phyloP scores from a whole-genome alignment of 2,113 vertebrate genomes.

The Pimephales promelas region DNA sequence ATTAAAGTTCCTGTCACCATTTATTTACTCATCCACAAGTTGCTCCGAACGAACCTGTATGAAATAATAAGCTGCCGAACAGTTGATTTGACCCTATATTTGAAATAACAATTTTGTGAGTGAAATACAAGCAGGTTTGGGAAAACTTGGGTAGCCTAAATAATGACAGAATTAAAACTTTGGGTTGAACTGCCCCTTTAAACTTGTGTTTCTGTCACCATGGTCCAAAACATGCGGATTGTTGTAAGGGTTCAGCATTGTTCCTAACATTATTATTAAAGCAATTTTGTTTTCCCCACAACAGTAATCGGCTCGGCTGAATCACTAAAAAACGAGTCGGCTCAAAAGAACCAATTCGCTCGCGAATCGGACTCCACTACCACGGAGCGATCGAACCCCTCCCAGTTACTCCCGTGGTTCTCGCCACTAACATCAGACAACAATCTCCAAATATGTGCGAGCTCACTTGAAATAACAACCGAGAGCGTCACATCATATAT shows the following conservation, averaged over 20 bases:
- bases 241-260: background rate
- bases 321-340: background rate
- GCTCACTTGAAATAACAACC: background rate
- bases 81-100: too few species aligned
- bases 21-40: too few species aligned
- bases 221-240: background rate
- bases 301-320: background rate
- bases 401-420: constrained; percentile 52
- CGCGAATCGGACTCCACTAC: constrained; percentile 13
- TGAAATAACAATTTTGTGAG: too few species aligned
- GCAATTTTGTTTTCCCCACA: background rate
- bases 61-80: too few species aligned
- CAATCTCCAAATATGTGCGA: constrained; percentile 49
- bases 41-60: too few species aligned
- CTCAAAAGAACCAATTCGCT: constrained; percentile 1
- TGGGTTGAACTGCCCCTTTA: too few species aligned
- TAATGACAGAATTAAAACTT: too few species aligned
- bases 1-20: too few species aligned
- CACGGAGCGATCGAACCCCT: constrained; percentile 53
- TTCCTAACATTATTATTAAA: background rate
- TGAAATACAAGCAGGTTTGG: too few species aligned
- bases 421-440: constrained; percentile 47
- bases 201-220: background rate
- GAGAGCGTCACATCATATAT: constrained; percentile 19
- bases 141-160: too few species aligned